A percentile compares a stretch with the other conserved stretches of the same genome.
Conservation (phyloP, 1,140 invertebrate species). For the Dolichoris vasculosae region DNA sequence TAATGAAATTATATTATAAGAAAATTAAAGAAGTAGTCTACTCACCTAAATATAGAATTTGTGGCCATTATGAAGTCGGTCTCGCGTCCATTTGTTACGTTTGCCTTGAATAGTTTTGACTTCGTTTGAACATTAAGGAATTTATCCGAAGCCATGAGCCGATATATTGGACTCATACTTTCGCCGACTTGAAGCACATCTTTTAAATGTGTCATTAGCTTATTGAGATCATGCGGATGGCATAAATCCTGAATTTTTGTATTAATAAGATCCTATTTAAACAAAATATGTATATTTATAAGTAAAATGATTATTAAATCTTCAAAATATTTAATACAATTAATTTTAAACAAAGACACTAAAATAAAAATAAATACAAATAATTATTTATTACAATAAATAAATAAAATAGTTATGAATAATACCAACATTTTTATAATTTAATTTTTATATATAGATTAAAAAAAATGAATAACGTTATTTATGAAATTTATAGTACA, state of each 20-base stretch:
- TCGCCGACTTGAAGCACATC: constrained; percentile 82
- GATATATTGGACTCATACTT: constrained; percentile 84
- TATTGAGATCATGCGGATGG: constrained; percentile 83
- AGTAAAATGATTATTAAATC: neutral
- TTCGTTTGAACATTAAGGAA: constrained; percentile 91
- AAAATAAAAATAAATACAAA: neutral
- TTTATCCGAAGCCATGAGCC: constrained; percentile 83
- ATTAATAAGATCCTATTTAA: constrained; percentile 79
- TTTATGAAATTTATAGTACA: no score
- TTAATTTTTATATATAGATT: no score
- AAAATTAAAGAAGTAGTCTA: neutral
- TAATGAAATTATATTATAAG: no score
- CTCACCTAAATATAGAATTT: constrained; percentile 86
- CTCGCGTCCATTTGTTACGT: constrained; percentile 79
- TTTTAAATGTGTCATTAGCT: constrained; percentile 83
- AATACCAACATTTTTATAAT: no score
- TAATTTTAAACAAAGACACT: neutral
- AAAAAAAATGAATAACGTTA: no score
- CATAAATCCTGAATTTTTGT: constrained; percentile 85
- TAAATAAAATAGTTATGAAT: no score
- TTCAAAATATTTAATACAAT: neutral
- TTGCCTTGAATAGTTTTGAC: constrained; percentile 87
- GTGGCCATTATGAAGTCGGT: constrained; percentile 93
- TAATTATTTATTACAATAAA: neutral
- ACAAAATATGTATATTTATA: neutral